Conservation (phyloP, 2,888 invertebrate genomes). For the Melanostoma scalare region DNA sequence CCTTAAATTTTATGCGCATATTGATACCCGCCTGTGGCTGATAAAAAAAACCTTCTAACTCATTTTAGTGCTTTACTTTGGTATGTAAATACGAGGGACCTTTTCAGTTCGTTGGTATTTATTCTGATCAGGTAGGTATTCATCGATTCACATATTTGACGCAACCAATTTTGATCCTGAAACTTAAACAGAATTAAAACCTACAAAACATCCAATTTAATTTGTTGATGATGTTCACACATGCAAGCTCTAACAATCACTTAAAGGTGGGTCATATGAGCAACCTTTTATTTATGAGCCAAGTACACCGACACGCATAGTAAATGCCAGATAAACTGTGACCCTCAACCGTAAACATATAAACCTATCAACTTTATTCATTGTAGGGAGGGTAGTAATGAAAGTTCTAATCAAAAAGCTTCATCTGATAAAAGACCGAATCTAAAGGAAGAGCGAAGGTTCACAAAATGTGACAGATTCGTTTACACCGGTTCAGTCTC, state of each 20-base stretch:
- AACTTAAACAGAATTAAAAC: slow-evolving; percentile 42
- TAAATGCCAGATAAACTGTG: slow-evolving; percentile 39
- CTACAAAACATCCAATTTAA: slow-evolving; percentile 56
- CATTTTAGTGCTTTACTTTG: slow-evolving; percentile 58
- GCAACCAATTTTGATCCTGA: slow-evolving; percentile 41
- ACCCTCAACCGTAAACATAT: slow-evolving; percentile 37
- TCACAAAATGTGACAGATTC: slow-evolving; percentile 46
- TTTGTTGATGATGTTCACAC: slow-evolving; percentile 53
- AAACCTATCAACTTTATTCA: slow-evolving; percentile 17
- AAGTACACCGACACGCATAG: slow-evolving; percentile 11
- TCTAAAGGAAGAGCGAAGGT: slow-evolving; percentile 7
- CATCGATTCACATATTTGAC: slow-evolving; percentile 26
- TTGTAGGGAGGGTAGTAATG: slow-evolving; percentile 37
- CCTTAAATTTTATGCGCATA: slow-evolving; percentile 55
- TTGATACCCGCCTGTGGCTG: slow-evolving; percentile 49
- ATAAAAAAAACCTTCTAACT: slow-evolving; percentile 31
- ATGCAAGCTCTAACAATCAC: slow-evolving; percentile 33
- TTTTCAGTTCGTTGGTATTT: slow-evolving; percentile 20
- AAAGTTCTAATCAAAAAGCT: slow-evolving; percentile 35
- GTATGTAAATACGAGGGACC: slow-evolving; percentile 55
- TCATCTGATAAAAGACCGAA: slow-evolving; percentile 41
- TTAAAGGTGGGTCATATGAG: slow-evolving; percentile 23
- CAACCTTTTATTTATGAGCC: slow-evolving; percentile 42
- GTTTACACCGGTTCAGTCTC: slow-evolving; percentile 62
- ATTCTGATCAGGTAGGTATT: slow-evolving; percentile 51